A percentile compares a stretch with the other conserved stretches of the same genome.
Evolutionary conservation across 2,888 invertebrate species (phyloP).

Genomic region (Tribolium freemani): DNA sequence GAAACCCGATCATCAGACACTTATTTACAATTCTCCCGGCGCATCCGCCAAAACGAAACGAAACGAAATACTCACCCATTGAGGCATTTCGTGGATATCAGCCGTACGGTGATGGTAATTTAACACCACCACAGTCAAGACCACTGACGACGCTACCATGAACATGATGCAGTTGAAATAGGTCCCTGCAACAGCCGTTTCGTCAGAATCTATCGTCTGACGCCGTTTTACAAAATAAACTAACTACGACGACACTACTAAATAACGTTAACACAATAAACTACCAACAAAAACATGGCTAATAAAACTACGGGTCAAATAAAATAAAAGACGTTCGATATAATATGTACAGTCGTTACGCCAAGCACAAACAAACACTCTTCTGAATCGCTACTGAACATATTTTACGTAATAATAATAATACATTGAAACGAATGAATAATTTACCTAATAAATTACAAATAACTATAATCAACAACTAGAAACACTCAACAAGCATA

Average conservation of each 20-base stretch:
- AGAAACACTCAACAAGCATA: conserved; percentile 51
- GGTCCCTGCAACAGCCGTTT: conserved; percentile 75
- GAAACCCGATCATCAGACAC: background rate
- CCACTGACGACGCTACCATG: conserved; percentile 98
- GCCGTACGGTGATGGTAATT: conserved; percentile 98
- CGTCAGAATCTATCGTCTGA: conserved; percentile 46
- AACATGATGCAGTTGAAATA: conserved; percentile 99
- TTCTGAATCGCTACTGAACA: conserved; percentile 58
- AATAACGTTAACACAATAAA: conserved; percentile 44
- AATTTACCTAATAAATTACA: conserved; percentile 16
- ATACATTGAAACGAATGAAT: conserved; percentile 26
- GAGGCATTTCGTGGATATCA: conserved; percentile 97
- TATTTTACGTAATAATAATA: conserved; percentile 2
- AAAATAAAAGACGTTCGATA: conserved; percentile 50
- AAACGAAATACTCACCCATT: conserved; percentile 82
- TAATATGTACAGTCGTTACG: conserved; percentile 61
- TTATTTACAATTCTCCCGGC: conserved; percentile 1
- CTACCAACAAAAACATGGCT: conserved; percentile 41
- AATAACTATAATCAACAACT: conserved; percentile 46
- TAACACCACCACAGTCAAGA: conserved; percentile 95
- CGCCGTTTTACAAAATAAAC: conserved; percentile 34
- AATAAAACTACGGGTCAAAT: conserved; percentile 48
- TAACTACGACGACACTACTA: conserved; percentile 45
- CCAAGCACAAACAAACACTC: conserved; percentile 65
- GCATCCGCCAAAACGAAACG: conserved; percentile 3